These are phyloP conservation scores for Zootoca vivipara DNA, from an alignment of 2,113 vertebrate genomes.

Conservation along the genomic window DNA sequence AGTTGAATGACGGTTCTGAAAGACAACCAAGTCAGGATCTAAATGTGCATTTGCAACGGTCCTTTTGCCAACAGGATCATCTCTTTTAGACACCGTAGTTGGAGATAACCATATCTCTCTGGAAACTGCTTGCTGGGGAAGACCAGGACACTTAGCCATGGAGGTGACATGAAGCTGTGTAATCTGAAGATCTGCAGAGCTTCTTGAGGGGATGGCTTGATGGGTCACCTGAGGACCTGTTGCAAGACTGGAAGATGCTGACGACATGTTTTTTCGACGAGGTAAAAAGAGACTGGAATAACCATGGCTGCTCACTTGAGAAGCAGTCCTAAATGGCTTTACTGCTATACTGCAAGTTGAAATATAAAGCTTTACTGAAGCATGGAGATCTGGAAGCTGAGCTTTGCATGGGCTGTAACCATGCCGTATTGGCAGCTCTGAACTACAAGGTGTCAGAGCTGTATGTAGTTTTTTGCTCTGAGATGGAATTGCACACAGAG, in stretches of 20 bases:
- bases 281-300: conserved; percentile 56
- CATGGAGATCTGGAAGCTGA: conserved; percentile 50
- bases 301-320: conserved; percentile 29
- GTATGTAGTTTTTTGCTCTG: conserved; percentile 41
- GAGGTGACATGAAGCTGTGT: conserved; percentile 70
- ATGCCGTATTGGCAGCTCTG: not conserved
- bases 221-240: conserved; percentile 46
- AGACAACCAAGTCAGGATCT: conserved; percentile 61
- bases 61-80: conserved; percentile 36
- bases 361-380: conserved; percentile 71
- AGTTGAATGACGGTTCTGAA: conserved; percentile 62
- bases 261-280: conserved; percentile 47
- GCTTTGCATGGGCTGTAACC: conserved; percentile 40
- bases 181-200: conserved; percentile 63
- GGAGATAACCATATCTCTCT: conserved; percentile 63
- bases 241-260: conserved; percentile 9
- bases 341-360: conserved; percentile 71
- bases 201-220: conserved; percentile 53
- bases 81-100: conserved; percentile 50
- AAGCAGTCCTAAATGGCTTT: conserved; percentile 51
- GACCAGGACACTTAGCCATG: conserved; percentile 40
- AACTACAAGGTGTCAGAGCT: conserved; percentile 37
- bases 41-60: conserved; percentile 33
- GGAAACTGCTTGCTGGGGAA: conserved; percentile 56
- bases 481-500: conserved; percentile 60